phyloP scores from a whole-genome alignment of 2,797 vertebrate genomes.

The Orientallactaga sibirica region DNA sequence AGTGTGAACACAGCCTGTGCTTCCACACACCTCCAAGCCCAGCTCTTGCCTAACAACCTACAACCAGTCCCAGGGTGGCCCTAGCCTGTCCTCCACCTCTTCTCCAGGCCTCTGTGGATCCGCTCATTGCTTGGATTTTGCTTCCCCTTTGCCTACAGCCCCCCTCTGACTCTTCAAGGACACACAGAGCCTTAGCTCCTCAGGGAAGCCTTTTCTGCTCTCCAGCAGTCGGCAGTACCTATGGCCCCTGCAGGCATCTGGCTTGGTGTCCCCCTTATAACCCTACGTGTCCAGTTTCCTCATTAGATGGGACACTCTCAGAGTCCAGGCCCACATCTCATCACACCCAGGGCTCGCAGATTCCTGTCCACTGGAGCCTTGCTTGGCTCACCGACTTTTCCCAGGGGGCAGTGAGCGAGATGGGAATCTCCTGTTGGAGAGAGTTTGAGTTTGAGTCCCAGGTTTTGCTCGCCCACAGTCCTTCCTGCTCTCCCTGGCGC shows the following conservation, averaged over 20 bases:
- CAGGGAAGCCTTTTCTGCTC: not conserved
- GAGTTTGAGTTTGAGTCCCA: not conserved
- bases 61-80: no score
- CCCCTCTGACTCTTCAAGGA: not conserved
- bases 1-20: not conserved
- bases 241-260: not conserved
- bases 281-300: not conserved
- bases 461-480: no score
- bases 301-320: not conserved
- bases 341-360: not conserved
- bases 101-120: not conserved
- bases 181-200: not conserved
- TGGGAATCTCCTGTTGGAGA: not conserved
- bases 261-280: not conserved
- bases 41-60: not conserved
- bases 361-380: not conserved
- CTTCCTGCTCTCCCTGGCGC: not conserved
- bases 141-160: not conserved
- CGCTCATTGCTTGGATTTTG: not conserved
- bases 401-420: not conserved
- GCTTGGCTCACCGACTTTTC: not conserved
- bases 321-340: not conserved
- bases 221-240: not conserved
- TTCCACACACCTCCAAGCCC: not conserved
- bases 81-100: not conserved